A percentile compares a stretch with the other conserved stretches of the same genome.
Conservation (phyloP, 2,888 invertebrate genomes). For the Meliscaeva auricollis region DNA sequence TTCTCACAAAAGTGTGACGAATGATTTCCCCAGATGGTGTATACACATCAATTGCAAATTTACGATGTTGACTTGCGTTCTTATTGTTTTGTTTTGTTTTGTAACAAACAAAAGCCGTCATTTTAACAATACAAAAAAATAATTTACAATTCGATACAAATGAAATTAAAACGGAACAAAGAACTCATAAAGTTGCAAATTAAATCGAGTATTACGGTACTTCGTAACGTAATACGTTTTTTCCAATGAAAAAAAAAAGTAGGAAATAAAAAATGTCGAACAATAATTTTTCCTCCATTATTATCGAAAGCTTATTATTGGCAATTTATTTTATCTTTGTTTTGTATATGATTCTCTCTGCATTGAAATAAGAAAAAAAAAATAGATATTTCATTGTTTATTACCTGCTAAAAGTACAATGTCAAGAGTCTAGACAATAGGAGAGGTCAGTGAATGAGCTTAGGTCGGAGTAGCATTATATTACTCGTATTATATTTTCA, state of each 20-base stretch:
- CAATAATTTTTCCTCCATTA: constrained; percentile 1
- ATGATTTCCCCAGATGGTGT: not conserved
- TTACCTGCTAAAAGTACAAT: not conserved
- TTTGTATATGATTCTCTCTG: not conserved
- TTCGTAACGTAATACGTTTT: not conserved
- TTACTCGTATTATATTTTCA: too few species aligned
- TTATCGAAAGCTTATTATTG: not conserved
- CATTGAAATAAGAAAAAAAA: not conserved
- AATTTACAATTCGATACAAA: not conserved
- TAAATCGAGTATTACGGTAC: too few species aligned
- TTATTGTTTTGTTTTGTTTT: too few species aligned
- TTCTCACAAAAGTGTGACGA: not conserved
- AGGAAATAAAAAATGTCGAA: not conserved
- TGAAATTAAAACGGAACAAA: not conserved
- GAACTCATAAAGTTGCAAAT: too few species aligned
- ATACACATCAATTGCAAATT: not conserved
- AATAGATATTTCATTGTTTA: not conserved
- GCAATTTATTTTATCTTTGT: not conserved
- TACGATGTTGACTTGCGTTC: not conserved
- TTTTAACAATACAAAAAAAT: not conserved
- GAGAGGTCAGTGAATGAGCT: not conserved
- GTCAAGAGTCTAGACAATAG: not conserved
- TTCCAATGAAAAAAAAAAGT: not conserved
- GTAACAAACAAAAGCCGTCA: not conserved
- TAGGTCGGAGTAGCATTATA: too few species aligned